phyloP scores from a whole-genome alignment of 2,888 invertebrate species.

The Apoda limacodes region DNA sequence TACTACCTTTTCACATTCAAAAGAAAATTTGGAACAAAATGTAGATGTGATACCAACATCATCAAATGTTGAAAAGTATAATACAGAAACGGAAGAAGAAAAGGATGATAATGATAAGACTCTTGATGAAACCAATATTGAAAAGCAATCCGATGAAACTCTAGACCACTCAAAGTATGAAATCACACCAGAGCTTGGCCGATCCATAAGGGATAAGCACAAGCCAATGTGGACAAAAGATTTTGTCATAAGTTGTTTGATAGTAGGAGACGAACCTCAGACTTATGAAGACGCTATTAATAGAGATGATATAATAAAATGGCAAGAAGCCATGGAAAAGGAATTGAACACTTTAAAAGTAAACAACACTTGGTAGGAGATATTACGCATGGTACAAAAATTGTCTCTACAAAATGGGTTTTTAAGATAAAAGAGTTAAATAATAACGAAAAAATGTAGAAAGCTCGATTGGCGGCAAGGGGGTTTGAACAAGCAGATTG shows the following conservation, averaged over 20 bases:
- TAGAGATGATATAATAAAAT: conserved; percentile 10
- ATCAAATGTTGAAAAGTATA: too few species aligned
- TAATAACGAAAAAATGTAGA: conserved; percentile 12
- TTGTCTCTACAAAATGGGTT: background rate
- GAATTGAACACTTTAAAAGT: conserved; percentile 12
- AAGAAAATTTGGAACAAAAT: too few species aligned
- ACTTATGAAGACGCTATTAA: conserved; percentile 9
- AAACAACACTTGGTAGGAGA: conserved; percentile 12
- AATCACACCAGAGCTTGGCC: too few species aligned
- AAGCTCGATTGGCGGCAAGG: conserved; percentile 19
- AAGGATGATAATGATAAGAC: too few species aligned
- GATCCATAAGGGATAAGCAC: too few species aligned
- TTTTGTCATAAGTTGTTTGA: background rate
- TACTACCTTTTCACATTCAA: too few species aligned
- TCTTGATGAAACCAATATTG: too few species aligned
- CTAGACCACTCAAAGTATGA: too few species aligned
- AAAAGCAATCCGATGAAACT: too few species aligned
- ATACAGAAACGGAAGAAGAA: too few species aligned
- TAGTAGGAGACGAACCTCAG: background rate
- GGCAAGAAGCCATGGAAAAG: conserved; percentile 12
- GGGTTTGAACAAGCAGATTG: conserved; percentile 14
- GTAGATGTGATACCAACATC: too few species aligned
- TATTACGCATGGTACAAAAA: background rate
- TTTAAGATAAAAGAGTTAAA: conserved; percentile 14
- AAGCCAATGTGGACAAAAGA: background rate